These are phyloP conservation scores for Podiceps cristatus DNA, from an alignment of 2,113 vertebrate genomes.

Conservation along the genomic window DNA sequence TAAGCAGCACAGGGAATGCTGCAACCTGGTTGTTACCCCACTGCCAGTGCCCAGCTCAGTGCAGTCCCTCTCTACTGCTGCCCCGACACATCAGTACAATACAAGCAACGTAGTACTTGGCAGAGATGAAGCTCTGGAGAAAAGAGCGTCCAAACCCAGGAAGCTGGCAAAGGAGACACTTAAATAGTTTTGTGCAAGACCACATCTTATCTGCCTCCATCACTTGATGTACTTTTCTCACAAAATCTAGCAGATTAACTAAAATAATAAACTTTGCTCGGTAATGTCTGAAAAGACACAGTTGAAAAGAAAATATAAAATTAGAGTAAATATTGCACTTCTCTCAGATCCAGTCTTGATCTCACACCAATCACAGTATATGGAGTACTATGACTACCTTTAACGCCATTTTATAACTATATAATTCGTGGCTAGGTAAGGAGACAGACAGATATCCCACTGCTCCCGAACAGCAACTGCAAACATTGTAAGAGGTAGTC, in stretches of 20 bases:
- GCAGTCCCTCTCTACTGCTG: background rate
- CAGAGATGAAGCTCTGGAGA: background rate
- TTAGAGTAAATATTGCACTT: background rate
- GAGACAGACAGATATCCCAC: background rate
- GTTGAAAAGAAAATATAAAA: background rate
- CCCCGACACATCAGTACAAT: background rate
- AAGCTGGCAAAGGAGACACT: background rate
- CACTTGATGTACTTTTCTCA: background rate
- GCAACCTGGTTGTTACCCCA: background rate
- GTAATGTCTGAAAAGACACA: background rate
- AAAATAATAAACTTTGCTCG: background rate
- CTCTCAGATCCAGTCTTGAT: background rate
- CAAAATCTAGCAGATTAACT: background rate
- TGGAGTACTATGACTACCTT: background rate
- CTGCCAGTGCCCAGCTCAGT: background rate
- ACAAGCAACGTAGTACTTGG: background rate
- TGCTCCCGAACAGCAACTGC: background rate
- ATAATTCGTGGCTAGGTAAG: background rate
- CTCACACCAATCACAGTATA: background rate
- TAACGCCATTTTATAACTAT: background rate
- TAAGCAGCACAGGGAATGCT: background rate
- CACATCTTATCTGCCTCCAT: rapidly evolving
- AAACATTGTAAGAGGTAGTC: background rate
- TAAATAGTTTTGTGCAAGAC: background rate
- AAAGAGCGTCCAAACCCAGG: background rate